phyloP scores from a whole-genome alignment of 2,113 vertebrate species.

The Laticauda colubrina region DNA sequence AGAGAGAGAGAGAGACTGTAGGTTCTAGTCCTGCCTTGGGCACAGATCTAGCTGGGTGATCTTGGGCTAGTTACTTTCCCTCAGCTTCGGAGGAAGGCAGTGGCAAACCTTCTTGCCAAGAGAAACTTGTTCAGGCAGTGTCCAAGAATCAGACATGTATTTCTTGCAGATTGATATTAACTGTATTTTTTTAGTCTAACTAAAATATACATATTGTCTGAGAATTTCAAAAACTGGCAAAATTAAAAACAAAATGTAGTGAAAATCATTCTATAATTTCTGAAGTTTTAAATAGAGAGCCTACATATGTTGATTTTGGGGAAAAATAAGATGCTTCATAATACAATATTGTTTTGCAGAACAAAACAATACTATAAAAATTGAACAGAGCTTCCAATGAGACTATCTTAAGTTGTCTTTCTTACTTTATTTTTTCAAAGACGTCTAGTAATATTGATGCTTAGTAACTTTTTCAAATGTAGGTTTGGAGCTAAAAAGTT shows the following conservation, averaged over 20 bases:
- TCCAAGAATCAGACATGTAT: neutral
- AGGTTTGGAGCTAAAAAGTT: neutral
- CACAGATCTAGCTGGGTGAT: neutral
- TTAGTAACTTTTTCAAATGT: neutral
- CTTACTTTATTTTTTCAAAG: neutral
- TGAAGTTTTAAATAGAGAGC: neutral
- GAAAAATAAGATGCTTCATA: neutral
- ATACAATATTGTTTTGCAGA: neutral
- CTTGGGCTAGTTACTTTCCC: neutral
- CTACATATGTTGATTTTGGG: neutral
- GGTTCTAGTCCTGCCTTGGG: too few relatives aligned
- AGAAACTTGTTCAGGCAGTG: neutral
- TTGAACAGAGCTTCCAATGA: neutral
- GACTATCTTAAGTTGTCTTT: neutral
- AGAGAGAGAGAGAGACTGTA: too few relatives aligned
- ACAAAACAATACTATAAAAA: neutral
- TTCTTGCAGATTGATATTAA: neutral
- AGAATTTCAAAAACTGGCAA: neutral
- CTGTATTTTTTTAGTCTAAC: neutral
- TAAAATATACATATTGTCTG: neutral
- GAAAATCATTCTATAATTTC: neutral
- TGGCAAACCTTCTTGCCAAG: neutral
- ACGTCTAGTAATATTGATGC: neutral
- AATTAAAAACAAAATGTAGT: neutral
- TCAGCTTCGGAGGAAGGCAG: neutral